A percentile compares a stretch with the other conserved stretches of the same genome.
Conservation (phyloP, 2,797 vertebrate species). For the Botia kubotai region DNA sequence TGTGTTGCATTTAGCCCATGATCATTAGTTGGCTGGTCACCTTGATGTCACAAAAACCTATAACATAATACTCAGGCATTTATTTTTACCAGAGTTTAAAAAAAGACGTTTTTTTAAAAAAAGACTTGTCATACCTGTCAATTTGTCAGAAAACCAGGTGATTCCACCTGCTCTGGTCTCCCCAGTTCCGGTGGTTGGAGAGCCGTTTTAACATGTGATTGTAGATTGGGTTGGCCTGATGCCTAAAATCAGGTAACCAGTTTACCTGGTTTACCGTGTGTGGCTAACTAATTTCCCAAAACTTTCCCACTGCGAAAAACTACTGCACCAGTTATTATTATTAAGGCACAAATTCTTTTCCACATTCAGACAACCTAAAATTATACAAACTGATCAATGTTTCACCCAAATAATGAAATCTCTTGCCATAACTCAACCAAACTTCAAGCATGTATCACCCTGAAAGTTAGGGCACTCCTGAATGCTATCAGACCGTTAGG, state of each 20-base stretch:
- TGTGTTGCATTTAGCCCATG: background rate
- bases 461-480: background rate
- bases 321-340: background rate
- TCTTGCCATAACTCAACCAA: background rate
- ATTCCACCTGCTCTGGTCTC: background rate
- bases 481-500: background rate
- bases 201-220: background rate
- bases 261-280: background rate
- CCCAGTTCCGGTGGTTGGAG: background rate
- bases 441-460: background rate
- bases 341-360: background rate
- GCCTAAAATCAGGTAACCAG: background rate
- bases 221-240: background rate
- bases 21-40: conserved; percentile 7
- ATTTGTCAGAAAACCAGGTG: background rate
- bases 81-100: background rate
- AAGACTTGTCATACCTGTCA: background rate
- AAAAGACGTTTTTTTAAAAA: background rate
- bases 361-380: background rate
- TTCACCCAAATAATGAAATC: background rate
- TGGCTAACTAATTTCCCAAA: background rate
- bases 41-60: background rate
- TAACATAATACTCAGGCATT: background rate
- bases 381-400: background rate
- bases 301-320: background rate